Evolutionary conservation across 2,888 invertebrate species (phyloP).

Genomic region (Campaea margaritaria): DNA sequence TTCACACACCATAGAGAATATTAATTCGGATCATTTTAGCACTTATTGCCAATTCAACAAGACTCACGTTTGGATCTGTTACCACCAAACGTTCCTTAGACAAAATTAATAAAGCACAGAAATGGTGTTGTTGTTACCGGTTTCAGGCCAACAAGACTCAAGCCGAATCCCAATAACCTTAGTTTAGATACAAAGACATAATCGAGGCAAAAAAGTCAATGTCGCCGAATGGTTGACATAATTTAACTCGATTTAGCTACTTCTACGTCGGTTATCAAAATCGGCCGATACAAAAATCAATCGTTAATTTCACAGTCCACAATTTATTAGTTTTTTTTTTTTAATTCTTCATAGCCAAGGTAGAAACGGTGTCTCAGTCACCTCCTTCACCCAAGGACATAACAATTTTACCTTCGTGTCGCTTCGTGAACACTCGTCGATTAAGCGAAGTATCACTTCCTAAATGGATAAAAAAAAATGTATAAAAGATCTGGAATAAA

Average conservation of each 20-base stretch:
- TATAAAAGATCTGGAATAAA: slow-evolving; percentile 39
- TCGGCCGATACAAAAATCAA: slow-evolving; percentile 24
- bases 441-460: slow-evolving; percentile 62
- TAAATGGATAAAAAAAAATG: slow-evolving; percentile 62
- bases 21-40: slow-evolving; percentile 44
- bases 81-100: slow-evolving; percentile 20
- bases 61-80: slow-evolving; percentile 35
- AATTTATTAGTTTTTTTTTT: slow-evolving; percentile 26
- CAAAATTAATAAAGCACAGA: slow-evolving; percentile 43
- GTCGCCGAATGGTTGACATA: not conserved
- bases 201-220: slow-evolving; percentile 4
- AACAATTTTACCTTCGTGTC: slow-evolving; percentile 72
- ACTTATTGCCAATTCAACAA: slow-evolving; percentile 41
- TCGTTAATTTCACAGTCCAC: slow-evolving; percentile 40
- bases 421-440: slow-evolving; percentile 67
- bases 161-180: slow-evolving; percentile 13
- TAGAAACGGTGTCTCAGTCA: slow-evolving; percentile 30
- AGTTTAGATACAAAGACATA: slow-evolving; percentile 1
- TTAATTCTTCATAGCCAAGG: slow-evolving; percentile 24
- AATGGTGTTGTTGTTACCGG: slow-evolving; percentile 21
- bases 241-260: slow-evolving; percentile 2
- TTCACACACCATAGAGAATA: slow-evolving; percentile 64
- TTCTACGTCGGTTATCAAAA: slow-evolving; percentile 12
- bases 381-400: slow-evolving; percentile 27
- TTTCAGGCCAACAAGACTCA: slow-evolving; percentile 21